Evolutionary conservation across 2,113 vertebrate genomes (phyloP).

Genomic region (Etheostoma cragini): DNA sequence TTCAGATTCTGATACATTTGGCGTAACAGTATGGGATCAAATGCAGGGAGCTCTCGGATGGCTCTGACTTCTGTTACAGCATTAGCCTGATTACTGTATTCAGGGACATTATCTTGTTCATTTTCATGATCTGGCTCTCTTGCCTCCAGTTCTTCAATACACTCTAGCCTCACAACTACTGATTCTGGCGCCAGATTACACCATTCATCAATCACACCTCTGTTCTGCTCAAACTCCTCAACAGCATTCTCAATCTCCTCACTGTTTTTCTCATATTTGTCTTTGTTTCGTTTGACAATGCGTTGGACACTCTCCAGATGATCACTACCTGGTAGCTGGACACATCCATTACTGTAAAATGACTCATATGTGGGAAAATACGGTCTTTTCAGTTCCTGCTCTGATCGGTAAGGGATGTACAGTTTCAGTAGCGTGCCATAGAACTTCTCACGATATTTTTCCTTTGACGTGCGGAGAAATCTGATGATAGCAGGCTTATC

Average conservation of each 20-base stretch:
- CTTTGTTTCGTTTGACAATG: too few species aligned
- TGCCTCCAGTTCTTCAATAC: background rate
- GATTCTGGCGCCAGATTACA: too few species aligned
- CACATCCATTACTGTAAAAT: background rate
- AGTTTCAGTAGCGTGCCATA: slow-evolving; percentile 26
- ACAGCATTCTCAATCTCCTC: too few species aligned
- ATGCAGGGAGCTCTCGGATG: background rate
- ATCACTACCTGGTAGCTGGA: too few species aligned
- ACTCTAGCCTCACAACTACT: background rate
- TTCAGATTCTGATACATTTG: background rate
- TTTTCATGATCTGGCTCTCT: background rate
- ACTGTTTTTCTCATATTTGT: too few species aligned
- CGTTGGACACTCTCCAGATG: too few species aligned
- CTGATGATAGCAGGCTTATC: slow-evolving; percentile 27
- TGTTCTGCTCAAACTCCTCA: too few species aligned
- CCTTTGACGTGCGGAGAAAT: slow-evolving; percentile 5
- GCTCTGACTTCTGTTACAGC: background rate
- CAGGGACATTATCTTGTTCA: background rate
- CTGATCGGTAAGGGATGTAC: slow-evolving; percentile 21
- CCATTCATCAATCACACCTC: too few species aligned
- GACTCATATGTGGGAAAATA: too few species aligned
- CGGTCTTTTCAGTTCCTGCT: too few species aligned
- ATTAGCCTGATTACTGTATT: slow-evolving; percentile 2
- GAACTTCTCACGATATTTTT: slow-evolving; percentile 32
- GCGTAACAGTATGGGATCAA: too few species aligned